Evolutionary conservation across 1,140 invertebrate species (phyloP), one percentile per base, ranked within the genome.

Genomic region (Megathymus violae): DNA sequence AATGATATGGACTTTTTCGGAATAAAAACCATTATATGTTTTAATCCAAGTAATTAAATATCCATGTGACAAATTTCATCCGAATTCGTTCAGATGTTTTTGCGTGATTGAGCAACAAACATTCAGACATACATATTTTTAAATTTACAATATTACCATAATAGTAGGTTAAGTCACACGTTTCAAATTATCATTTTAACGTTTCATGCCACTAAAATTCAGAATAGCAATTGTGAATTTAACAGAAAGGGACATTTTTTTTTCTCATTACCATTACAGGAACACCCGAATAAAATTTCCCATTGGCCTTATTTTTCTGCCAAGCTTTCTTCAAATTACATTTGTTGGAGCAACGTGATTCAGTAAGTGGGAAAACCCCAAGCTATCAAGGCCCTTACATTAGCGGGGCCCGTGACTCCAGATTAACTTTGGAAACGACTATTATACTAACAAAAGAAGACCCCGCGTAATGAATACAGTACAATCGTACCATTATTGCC

Each of bases 261-360:
- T 22, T 46, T 46, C 15, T 43, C 17, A 3, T 46, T 22, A 11
- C 17, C 16, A 22, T 22, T 17, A 17, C 41, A 17, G 11, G 16
- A 22, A 19, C 47, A 34, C 47, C 25, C 3, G 14, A 27, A 50
- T 11, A 50, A 50, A 25, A 48, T 14, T 34, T 50, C 47, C 25
- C 31, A 50, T 50, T 34, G 34, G 15, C 54, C 14, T 56, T 44
- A 31, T 46, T 58, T 58, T 58, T 46, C 17, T 58, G 13, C 54
- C 25, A 46, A 36, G 62, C 46, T 60, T 54, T 65, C 34, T 54
- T 61, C 56, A 27, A 63, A 73, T 73, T 73, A 76, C 67, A 73
- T 73, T 71, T 63, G 58, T 50, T 46, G 40, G 65, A 62, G 62
- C 47, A 58, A 67, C 56, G 54, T 76, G 67, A 73, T 70, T 73